These are phyloP conservation scores for Molossus alvarezi DNA, from an alignment of 2,797 vertebrate species.

Conservation along the genomic window DNA sequence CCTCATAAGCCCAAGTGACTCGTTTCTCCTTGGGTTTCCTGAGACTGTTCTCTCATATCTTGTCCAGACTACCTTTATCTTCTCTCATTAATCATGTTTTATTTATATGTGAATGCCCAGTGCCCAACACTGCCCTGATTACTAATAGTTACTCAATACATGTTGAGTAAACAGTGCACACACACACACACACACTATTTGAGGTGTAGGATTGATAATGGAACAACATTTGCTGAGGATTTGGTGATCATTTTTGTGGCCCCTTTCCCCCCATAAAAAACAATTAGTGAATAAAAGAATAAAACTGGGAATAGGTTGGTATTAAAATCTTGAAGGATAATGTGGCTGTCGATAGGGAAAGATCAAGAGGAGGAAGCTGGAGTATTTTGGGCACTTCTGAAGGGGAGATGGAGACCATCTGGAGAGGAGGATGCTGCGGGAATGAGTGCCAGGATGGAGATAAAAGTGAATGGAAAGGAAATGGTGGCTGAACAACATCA, in stretches of 20 bases:
- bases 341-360: conserved; percentile 89
- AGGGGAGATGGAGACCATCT: conserved; percentile 92
- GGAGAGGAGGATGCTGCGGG: conserved; percentile 91
- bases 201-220: not conserved
- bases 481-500: conserved; percentile 91
- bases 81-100: not conserved
- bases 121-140: not conserved
- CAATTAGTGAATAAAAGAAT: conserved; percentile 22
- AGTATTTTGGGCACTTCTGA: conserved; percentile 91
- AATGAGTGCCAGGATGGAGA: conserved; percentile 91
- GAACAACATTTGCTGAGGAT: not conserved
- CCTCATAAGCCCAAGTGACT: not conserved
- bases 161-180: not conserved
- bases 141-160: not conserved
- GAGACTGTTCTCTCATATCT: not conserved
- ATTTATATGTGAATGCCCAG: not conserved
- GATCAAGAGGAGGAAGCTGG: conserved; percentile 91
- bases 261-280: conserved; percentile 50
- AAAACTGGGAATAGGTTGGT: conserved; percentile 82
- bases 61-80: conserved; percentile 20
- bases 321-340: conserved; percentile 89
- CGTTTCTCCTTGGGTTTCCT: not conserved
- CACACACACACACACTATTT: not conserved
- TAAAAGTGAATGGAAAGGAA: conserved; percentile 92
- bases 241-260: not conserved